Evolutionary conservation across 2,797 vertebrate species (phyloP).

Genomic region (Chelon labrosus): DNA sequence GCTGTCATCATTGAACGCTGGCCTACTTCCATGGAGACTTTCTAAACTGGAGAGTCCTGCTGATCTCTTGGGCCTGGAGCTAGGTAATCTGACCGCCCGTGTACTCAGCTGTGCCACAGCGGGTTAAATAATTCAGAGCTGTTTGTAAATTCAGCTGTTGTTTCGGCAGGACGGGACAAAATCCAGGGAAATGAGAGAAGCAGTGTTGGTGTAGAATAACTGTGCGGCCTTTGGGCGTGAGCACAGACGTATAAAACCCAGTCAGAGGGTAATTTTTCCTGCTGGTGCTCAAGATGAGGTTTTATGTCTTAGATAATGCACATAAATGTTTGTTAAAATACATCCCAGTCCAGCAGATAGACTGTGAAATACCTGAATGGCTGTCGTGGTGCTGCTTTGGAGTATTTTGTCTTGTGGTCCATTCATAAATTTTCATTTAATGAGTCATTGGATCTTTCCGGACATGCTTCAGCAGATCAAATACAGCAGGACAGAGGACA

Average conservation of each 20-base stretch:
- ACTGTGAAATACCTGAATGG: not conserved
- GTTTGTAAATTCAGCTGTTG: slow-evolving; percentile 76
- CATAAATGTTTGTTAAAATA: slow-evolving; percentile 13
- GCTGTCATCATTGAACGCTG: slow-evolving; percentile 9
- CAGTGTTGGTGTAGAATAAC: slow-evolving; percentile 59
- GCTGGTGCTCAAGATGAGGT: not conserved
- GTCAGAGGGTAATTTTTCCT: slow-evolving; percentile 31
- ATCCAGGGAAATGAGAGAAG: slow-evolving; percentile 68
- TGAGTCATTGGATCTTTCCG: not conserved
- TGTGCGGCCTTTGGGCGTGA: slow-evolving; percentile 20
- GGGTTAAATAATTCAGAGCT: slow-evolving; percentile 80
- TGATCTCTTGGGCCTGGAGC: slow-evolving; percentile 45
- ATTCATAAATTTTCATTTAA: not conserved
- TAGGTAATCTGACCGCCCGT: slow-evolving; percentile 68
- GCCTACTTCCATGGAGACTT: slow-evolving; percentile 33
- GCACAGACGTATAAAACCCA: slow-evolving; percentile 13
- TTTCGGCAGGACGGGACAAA: slow-evolving; percentile 45
- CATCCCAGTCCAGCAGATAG: not conserved
- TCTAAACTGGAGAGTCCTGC: slow-evolving; percentile 22
- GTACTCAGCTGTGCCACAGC: slow-evolving; percentile 39
- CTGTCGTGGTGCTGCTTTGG: not conserved
- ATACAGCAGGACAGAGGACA: not conserved
- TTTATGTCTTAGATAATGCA: slow-evolving; percentile 34
- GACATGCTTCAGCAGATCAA: not conserved
- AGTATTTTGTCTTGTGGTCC: not conserved